A percentile compares a stretch with the other conserved stretches of the same genome.
These are phyloP conservation scores for Lagopus leucura DNA, from an alignment of 2,113 vertebrate genomes.

Conservation along the genomic window DNA sequence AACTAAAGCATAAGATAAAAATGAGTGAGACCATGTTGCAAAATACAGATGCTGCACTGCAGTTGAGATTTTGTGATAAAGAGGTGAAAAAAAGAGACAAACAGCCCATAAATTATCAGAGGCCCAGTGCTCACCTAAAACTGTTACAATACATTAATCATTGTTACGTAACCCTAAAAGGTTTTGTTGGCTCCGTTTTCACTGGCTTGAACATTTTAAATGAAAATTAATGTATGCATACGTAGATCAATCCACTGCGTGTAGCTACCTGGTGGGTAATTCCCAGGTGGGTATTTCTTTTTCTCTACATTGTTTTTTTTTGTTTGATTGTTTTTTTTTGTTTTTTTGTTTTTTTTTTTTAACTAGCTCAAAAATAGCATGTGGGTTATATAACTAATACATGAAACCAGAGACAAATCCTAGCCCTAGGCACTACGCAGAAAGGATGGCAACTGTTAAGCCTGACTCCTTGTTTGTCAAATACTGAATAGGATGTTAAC, in stretches of 20 bases:
- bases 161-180: conserved; percentile 33
- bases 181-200: neutral
- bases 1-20: neutral
- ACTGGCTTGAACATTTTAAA: neutral
- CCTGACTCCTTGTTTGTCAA: neutral
- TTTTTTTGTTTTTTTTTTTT: neutral
- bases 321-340: neutral
- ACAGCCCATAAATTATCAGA: conserved; percentile 28
- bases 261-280: conserved; percentile 19
- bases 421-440: neutral
- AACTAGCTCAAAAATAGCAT: conserved; percentile 32
- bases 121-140: neutral
- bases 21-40: neutral
- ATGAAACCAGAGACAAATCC: conserved; percentile 57
- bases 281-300: conserved; percentile 23
- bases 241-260: neutral
- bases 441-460: conserved; percentile 46
- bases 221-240: conserved; percentile 1
- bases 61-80: conserved; percentile 3
- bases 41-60: conserved; percentile 3
- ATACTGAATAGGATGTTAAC: conserved; percentile 10
- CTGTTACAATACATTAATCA: conserved; percentile 46
- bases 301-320: neutral
- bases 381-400: conserved; percentile 56
- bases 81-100: neutral